Percentiles rank a stretch among this genome's conserved stretches.
Evolutionary conservation across 2,113 vertebrate genomes (phyloP).

Genomic region (Caretta caretta): DNA sequence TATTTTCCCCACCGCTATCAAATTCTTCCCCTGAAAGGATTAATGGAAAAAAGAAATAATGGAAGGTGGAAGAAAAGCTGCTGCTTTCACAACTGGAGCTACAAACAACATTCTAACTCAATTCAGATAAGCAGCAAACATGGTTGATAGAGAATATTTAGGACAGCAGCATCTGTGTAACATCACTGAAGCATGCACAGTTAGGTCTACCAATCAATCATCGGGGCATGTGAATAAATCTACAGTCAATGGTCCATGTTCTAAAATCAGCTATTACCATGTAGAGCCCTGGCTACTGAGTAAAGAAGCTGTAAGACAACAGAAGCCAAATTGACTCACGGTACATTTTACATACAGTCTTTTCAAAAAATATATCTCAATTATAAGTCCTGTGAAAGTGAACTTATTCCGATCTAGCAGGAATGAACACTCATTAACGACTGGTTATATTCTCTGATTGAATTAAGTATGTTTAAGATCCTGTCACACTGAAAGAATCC

Average conservation of each 20-base stretch:
- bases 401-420: background rate
- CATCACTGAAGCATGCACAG: conserved; percentile 68
- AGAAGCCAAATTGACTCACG: background rate
- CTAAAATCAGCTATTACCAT: conserved; percentile 31
- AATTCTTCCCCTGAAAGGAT: conserved; percentile 64
- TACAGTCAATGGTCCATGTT: conserved; percentile 32
- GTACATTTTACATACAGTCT: background rate
- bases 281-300: conserved; percentile 13
- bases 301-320: background rate
- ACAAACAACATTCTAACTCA: conserved; percentile 66
- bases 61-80: conserved; percentile 63
- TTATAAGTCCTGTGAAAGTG: background rate
- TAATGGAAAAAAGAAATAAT: conserved; percentile 56
- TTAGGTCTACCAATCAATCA: conserved; percentile 72
- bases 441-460: conserved; percentile 8
- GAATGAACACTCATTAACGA: background rate
- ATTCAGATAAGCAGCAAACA: conserved; percentile 70
- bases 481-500: conserved; percentile 10
- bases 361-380: background rate
- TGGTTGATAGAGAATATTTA: conserved; percentile 66
- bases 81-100: conserved; percentile 60
- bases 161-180: conserved; percentile 59
- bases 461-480: conserved; percentile 24
- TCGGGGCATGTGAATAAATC: conserved; percentile 59
- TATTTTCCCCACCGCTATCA: conserved; percentile 53